These are phyloP conservation scores for Scolanthus callimorphus DNA, from an alignment of 92 coral and sea anemone genomes.

Conservation along the genomic window DNA sequence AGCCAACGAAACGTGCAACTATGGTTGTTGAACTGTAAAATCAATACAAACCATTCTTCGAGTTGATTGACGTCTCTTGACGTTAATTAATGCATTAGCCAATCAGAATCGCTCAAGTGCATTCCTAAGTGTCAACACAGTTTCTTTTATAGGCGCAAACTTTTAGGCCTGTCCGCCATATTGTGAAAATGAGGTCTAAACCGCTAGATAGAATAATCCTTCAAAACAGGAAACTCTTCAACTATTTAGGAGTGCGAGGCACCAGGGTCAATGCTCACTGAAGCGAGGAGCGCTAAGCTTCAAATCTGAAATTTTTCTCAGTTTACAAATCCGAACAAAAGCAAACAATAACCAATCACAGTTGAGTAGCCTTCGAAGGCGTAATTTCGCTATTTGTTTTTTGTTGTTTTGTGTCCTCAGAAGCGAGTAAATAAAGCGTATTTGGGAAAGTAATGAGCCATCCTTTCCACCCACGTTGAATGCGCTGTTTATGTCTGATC, in stretches of 20 bases:
- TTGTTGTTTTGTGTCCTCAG: conserved; percentile 23
- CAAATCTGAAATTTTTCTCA: not conserved
- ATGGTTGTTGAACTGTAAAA: conserved; percentile 74
- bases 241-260: conserved; percentile 3
- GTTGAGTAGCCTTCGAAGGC: conserved; percentile 7
- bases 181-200: conserved; percentile 40
- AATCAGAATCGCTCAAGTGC: conserved; percentile 67
- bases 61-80: conserved; percentile 69
- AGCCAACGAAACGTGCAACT: conserved; percentile 76
- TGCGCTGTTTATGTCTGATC: too few relatives aligned
- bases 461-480: not conserved
- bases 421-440: conserved; percentile 24
- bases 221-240: conserved; percentile 21
- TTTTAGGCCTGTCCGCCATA: conserved; percentile 43
- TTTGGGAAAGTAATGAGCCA: conserved; percentile 16
- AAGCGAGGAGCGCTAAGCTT: too few relatives aligned
- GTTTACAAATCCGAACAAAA: conserved; percentile 18
- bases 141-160: conserved; percentile 40
- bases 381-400: conserved; percentile 37
- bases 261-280: too few relatives aligned
- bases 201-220: conserved; percentile 22
- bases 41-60: conserved; percentile 77
- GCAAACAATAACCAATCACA: conserved; percentile 13
- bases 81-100: conserved; percentile 81
- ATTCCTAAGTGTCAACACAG: conserved; percentile 86